A percentile compares a stretch with the other conserved stretches of the same genome.
These are phyloP conservation scores for Globodera rostochiensis DNA, from an alignment of 1,140 invertebrate species.

Conservation along the genomic window DNA sequence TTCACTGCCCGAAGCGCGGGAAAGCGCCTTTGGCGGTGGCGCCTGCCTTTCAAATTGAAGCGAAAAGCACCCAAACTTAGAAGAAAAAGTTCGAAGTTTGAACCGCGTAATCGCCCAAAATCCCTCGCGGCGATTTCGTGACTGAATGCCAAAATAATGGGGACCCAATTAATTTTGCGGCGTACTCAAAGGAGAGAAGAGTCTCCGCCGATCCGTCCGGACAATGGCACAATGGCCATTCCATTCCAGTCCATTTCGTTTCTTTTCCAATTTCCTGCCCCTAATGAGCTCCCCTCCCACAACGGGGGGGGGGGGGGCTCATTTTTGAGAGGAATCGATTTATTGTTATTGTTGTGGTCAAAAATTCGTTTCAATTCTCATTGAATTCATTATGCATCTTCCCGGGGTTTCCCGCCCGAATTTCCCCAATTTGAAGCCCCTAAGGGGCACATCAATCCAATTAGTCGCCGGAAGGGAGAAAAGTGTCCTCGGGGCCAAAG, in stretches of 20 bases:
- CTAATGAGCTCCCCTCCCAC: not conserved
- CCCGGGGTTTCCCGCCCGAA: not conserved
- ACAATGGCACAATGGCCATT: conserved; percentile 6
- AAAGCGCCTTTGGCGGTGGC: not conserved
- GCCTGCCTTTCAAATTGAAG: too few species aligned
- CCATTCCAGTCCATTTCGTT: not conserved
- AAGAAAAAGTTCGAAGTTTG: too few species aligned
- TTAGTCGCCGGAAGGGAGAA: not conserved
- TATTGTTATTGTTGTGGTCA: conserved; percentile 1
- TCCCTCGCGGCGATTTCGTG: not conserved
- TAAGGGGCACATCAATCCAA: conserved; percentile 5
- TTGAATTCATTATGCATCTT: not conserved
- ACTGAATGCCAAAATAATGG: not conserved
- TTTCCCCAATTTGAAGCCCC: not conserved
- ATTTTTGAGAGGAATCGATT: not conserved
- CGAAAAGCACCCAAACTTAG: too few species aligned
- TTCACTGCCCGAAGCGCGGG: not conserved
- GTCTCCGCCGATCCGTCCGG: not conserved
- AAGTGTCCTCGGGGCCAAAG: not conserved
- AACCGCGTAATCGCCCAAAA: too few species aligned
- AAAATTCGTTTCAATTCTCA: not conserved
- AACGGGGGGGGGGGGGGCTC: too few species aligned
- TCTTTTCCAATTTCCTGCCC: not conserved
- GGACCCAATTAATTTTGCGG: conserved; percentile 4
- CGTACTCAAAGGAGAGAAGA: not conserved